Evolutionary conservation across 2,113 vertebrate genomes (phyloP).

Genomic region (Meriones unguiculatus): DNA sequence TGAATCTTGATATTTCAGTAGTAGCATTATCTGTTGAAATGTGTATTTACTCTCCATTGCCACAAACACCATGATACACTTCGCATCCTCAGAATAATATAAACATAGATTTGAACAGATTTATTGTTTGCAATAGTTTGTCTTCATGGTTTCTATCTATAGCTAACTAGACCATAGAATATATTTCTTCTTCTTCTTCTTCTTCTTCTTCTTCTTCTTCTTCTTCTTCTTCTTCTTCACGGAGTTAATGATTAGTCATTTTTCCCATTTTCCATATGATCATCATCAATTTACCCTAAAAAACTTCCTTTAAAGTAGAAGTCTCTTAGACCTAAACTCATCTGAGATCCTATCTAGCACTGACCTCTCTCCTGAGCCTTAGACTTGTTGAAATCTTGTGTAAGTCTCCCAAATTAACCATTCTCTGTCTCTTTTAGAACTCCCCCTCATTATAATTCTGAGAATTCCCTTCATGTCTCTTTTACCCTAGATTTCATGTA

Average conservation of each 20-base stretch:
- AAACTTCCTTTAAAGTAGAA: background rate
- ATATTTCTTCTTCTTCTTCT: background rate
- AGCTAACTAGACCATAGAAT: background rate
- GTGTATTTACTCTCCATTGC: background rate
- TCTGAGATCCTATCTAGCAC: background rate
- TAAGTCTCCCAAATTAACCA: background rate
- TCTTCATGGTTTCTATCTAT: background rate
- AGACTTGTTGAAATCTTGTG: background rate
- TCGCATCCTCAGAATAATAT: background rate
- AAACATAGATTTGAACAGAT: constrained; percentile 1
- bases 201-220: too few species aligned
- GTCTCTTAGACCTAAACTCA: background rate
- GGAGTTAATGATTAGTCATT: background rate
- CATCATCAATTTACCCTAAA: constrained; percentile 15
- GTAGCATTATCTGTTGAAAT: background rate
- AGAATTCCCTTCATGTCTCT: background rate
- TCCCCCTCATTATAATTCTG: background rate
- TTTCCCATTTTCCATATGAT: constrained; percentile 25
- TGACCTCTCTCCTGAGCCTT: background rate
- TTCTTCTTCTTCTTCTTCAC: too few species aligned
- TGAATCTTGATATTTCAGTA: constrained; percentile 6
- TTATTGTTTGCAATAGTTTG: background rate
- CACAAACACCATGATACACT: background rate
- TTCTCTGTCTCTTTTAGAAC: background rate
- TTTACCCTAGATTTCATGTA: background rate